These are phyloP conservation scores for human DNA, from an alignment of 2,113 vertebrate genomes.

Conservation along the genomic window GRCh38 chr11:1318501-1319000, in stretches of 20 bases:
- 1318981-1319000: too few species aligned
- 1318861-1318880: too few species aligned
- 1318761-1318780: not conserved
- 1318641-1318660: not conserved
- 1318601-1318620: fast-evolving
- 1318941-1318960: too few species aligned
- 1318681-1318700: not conserved
- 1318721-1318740: not conserved
- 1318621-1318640: not conserved
- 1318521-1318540: not conserved
- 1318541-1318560: fast-evolving
- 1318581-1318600: not conserved
- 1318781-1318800: not conserved
- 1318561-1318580: fast-evolving
- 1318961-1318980: too few species aligned
- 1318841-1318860: too few species aligned
- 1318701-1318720: not conserved
- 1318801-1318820: not conserved
- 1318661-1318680: not conserved
- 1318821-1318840: too few species aligned
- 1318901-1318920: too few species aligned
- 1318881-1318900: too few species aligned
- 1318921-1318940: too few species aligned
- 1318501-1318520: fast-evolving
- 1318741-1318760: not conserved